phyloP scores from a whole-genome alignment of 2,888 invertebrate genomes.

The Eupithecia subfuscata region DNA sequence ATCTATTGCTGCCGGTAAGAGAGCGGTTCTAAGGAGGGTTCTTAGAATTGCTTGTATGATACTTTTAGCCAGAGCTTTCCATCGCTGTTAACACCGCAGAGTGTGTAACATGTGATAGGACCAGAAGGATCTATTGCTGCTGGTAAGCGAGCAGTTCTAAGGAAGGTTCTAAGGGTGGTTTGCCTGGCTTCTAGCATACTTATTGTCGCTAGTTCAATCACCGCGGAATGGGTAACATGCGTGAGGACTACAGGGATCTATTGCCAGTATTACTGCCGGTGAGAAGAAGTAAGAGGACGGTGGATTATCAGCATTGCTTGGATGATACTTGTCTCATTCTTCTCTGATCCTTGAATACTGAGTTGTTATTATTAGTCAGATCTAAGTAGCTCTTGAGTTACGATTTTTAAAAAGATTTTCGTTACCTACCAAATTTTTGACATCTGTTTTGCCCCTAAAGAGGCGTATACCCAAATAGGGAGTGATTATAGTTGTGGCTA shows the following conservation, averaged over 20 bases:
- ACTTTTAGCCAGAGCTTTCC: neutral
- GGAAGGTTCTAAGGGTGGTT: neutral
- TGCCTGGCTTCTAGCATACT: neutral
- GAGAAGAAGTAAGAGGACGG: neutral
- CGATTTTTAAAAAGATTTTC: neutral
- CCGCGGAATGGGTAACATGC: neutral
- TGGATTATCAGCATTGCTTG: neutral
- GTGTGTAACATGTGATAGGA: neutral
- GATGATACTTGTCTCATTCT: neutral
- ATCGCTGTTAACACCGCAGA: neutral
- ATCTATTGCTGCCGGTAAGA: conserved; percentile 20
- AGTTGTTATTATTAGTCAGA: neutral
- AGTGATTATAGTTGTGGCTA: neutral
- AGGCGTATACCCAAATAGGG: neutral
- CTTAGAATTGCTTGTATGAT: neutral
- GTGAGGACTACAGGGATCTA: neutral
- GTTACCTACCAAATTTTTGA: neutral
- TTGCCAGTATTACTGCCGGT: neutral
- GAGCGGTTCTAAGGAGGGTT: neutral
- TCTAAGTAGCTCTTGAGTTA: neutral
- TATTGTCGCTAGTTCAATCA: neutral
- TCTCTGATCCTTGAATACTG: neutral
- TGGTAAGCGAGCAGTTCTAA: neutral
- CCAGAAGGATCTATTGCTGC: neutral
- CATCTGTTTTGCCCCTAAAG: neutral